Base-by-base conservation (phyloP, 2,888 invertebrate genomes). In the Trichopoda pennipes region DNA sequence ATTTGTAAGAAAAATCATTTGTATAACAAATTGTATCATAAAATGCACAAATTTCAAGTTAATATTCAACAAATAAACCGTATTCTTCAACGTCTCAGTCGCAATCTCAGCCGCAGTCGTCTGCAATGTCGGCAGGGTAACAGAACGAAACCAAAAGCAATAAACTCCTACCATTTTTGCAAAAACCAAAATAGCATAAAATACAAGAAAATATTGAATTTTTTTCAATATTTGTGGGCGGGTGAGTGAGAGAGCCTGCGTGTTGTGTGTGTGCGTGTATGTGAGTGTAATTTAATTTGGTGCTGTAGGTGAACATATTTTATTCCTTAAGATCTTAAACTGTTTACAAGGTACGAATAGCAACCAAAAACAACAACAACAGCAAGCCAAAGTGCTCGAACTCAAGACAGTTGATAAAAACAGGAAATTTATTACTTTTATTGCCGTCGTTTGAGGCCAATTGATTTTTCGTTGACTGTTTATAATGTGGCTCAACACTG, bases 381-480 rank as follows among this genome's bases (percentile, higher is more conserved):
- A 42, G 12, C 60, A 51, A 21, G 21, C 44, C 42, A 10, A 68
- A 17, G 47, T 38, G 51, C 49, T 68, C 35, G 47, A 38, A 60
- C 49, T 68, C 35, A 61, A 58, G 60, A 28, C 21, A 69, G 51
- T 60, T 58, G 64, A 49, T 58, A 58, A 64, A 69, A 32, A 14
- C 16, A 44, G 19, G 14, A 76, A 73, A 81, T 81, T 77, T 77
- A 81, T 77, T 66, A 75, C 66, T 60, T 64, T 69, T 63, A 74
- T 69, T 58, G 66, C 79, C 66, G 70, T 76, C 66, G 76, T 73
- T 80, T 74, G 76, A 56, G 76, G 82, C 76, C 75, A 83, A 83
- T 77, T 80, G 80, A 77, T 83, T 80, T 77, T 64, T 68, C 60
- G 78, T 70, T 75, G 81, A 51, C 64, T 75, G 58, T 74, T 81